These are phyloP conservation scores for Perithous albicinctus DNA, from an alignment of 2,888 invertebrate species.

Conservation along the genomic window DNA sequence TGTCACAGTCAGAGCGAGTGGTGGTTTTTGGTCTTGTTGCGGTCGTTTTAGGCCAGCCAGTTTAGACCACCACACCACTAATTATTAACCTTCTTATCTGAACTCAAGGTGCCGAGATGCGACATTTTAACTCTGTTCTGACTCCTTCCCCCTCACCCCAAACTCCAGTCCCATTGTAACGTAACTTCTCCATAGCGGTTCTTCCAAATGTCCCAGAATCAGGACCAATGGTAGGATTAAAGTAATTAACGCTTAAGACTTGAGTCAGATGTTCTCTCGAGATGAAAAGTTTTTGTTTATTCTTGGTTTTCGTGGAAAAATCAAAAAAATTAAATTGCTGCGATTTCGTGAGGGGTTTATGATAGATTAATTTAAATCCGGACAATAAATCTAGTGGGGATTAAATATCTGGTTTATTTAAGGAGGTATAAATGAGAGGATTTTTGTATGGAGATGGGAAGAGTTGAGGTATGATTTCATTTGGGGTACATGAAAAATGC, in stretches of 20 bases:
- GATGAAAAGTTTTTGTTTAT: conserved; percentile 11
- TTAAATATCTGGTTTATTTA: background rate
- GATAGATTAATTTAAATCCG: conserved; percentile 27
- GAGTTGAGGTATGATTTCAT: too few relatives aligned
- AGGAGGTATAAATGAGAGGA: too few relatives aligned
- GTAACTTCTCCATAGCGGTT: background rate
- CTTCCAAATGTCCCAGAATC: conserved; percentile 47
- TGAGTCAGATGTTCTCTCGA: background rate
- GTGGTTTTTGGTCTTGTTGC: background rate
- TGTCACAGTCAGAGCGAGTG: conserved; percentile 6
- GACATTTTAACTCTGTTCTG: conserved; percentile 39
- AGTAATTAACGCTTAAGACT: conserved; percentile 56
- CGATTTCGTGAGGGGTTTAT: conserved; percentile 1
- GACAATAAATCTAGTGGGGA: background rate
- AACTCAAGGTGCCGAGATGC: conserved; percentile 40
- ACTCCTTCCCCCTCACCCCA: conserved; percentile 1
- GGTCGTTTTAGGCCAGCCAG: conserved; percentile 40
- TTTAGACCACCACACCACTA: conserved; percentile 66
- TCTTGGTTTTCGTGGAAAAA: background rate
- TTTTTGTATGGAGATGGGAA: too few relatives aligned
- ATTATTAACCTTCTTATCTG: conserved; percentile 76
- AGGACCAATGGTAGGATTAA: conserved; percentile 53
- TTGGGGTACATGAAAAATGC: too few relatives aligned
- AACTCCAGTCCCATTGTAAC: background rate
- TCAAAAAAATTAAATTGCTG: background rate